These are phyloP conservation scores for Bombus sibiricus DNA, from an alignment of 1,140 invertebrate species.

Conservation along the genomic window DNA sequence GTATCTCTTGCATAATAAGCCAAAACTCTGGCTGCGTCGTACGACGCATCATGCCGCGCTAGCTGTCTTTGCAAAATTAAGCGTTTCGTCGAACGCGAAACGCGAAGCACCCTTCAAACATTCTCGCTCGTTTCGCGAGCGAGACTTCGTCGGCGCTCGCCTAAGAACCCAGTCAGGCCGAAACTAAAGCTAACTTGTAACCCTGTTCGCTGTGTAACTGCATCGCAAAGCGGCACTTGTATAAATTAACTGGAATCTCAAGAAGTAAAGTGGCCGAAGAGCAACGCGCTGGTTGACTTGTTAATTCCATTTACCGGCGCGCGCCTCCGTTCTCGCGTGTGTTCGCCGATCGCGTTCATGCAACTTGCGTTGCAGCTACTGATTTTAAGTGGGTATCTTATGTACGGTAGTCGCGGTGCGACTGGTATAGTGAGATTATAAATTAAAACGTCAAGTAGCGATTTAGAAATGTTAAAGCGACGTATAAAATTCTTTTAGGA, in stretches of 20 bases:
- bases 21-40: constrained; percentile 19
- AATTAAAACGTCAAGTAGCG: neutral
- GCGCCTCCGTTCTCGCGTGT: neutral
- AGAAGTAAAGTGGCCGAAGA: constrained; percentile 76
- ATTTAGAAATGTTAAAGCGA: too few species aligned
- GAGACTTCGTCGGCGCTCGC: constrained; percentile 25
- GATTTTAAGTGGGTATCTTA: neutral
- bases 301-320: constrained; percentile 79
- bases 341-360: constrained; percentile 31
- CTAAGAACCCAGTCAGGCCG: constrained; percentile 59
- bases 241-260: constrained; percentile 81
- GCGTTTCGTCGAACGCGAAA: constrained; percentile 27
- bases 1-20: constrained; percentile 44
- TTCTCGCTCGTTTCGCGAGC: neutral
- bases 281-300: constrained; percentile 79
- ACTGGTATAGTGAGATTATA: neutral
- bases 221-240: constrained; percentile 77
- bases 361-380: neutral
- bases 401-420: neutral
- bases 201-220: constrained; percentile 75
- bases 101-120: neutral
- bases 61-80: constrained; percentile 24
- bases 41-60: neutral
- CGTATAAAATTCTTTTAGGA: too few species aligned
- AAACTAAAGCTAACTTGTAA: constrained; percentile 76